Percentiles rank a stretch among this genome's conserved stretches.
Evolutionary conservation across 2,113 vertebrate species (phyloP).

Genomic region (Ptychochromis oligacanthus): DNA sequence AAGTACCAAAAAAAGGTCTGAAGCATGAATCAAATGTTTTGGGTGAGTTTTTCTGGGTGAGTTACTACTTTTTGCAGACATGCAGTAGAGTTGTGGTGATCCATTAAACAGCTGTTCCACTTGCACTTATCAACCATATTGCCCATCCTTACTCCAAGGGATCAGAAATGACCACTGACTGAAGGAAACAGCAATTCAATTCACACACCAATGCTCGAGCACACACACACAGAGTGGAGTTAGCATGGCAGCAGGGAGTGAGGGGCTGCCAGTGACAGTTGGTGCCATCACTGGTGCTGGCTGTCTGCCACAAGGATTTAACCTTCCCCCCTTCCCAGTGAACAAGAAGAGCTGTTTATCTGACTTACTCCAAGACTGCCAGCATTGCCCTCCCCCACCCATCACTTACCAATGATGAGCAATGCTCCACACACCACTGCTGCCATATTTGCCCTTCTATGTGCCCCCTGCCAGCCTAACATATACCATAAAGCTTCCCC

Average conservation of each 20-base stretch:
- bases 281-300: slow-evolving; percentile 74
- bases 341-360: slow-evolving; percentile 70
- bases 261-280: slow-evolving; percentile 73
- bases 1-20: neutral
- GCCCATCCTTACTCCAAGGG: neutral
- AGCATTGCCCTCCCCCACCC: slow-evolving; percentile 49
- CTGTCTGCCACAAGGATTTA: slow-evolving; percentile 70
- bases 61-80: no score
- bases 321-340: slow-evolving; percentile 39
- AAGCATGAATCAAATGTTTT: neutral
- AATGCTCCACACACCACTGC: slow-evolving; percentile 43
- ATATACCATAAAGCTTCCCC: slow-evolving; percentile 55
- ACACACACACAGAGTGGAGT: slow-evolving; percentile 22
- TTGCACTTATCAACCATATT: neutral
- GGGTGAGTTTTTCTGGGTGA: neutral
- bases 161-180: slow-evolving; percentile 11
- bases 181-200: slow-evolving; percentile 15
- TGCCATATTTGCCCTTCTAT: slow-evolving; percentile 52
- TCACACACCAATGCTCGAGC: slow-evolving; percentile 2
- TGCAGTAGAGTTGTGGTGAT: neutral
- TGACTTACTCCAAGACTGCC: slow-evolving; percentile 60
- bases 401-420: slow-evolving; percentile 35
- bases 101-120: neutral
- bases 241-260: slow-evolving; percentile 42
- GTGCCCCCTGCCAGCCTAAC: slow-evolving; percentile 47